These are phyloP conservation scores for Teleogryllus occipitalis DNA, from an alignment of 1,140 invertebrate genomes.

Conservation along the genomic window DNA sequence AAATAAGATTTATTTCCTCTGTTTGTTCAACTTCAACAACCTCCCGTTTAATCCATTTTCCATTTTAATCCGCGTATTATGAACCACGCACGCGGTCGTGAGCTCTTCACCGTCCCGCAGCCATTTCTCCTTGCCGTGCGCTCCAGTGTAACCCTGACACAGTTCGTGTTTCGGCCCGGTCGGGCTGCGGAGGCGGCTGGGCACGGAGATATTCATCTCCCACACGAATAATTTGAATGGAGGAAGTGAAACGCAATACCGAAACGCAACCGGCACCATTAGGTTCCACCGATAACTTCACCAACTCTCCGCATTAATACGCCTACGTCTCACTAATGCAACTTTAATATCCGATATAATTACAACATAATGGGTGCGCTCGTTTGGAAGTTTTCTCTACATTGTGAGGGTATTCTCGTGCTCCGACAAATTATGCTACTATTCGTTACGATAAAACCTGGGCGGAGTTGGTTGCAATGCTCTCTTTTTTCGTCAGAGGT, in stretches of 20 bases:
- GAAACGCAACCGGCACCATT: background rate
- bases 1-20: too few relatives aligned
- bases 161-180: too few relatives aligned
- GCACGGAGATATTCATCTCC: background rate
- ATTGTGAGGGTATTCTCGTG: background rate
- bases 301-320: conserved; percentile 3
- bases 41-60: too few relatives aligned
- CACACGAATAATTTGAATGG: background rate
- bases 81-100: too few relatives aligned
- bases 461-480: background rate
- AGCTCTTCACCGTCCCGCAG: too few relatives aligned
- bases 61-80: too few relatives aligned
- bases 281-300: background rate
- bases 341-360: conserved; percentile 6
- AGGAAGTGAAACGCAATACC: background rate
- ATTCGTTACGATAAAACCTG: background rate
- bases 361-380: background rate
- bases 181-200: background rate
- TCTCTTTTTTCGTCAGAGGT: background rate
- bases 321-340: background rate
- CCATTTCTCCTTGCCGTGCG: too few relatives aligned
- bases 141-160: too few relatives aligned
- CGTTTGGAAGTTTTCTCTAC: background rate
- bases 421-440: background rate
- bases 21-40: too few relatives aligned